Evolutionary conservation across 2,797 vertebrate species (phyloP), one percentile per base, ranked within the genome.

Genomic region (Coranthus polyacanthus): DNA sequence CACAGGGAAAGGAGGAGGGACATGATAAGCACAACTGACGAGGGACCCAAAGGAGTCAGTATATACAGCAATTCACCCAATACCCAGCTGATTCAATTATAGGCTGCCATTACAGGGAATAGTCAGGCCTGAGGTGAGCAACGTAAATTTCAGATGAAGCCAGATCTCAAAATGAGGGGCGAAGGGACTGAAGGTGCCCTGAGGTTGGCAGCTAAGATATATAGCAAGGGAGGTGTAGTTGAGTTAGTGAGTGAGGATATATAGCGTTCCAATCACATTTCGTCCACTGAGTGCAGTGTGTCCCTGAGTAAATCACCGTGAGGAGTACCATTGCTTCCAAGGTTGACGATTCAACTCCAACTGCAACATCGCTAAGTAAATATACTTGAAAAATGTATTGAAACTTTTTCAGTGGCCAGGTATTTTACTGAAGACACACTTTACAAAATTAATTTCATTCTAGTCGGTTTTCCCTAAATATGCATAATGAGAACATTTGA

Each of bases 61-160:
- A 72, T 77, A 77, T 43, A 82, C 63, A 69, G 69, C 59, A 71
- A 79, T 78, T 55, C 72, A 77, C 41, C 64, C 72, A 87, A 81
- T 81, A 72, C 73, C 70, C 61, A 60, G 26, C 67, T 82, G 82
- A 91, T 82, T 81, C 75, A 75, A 82, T 92, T 79, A 84, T 5
- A 79, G 59, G 42, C 55, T 3, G 13, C 57, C 67, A 82, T 83
- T 68, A 78, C 62, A 43, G 65, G 43, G 59, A 73, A 65, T 56
- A 57, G 65, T 72, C 63, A 63, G 49, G 68, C 81, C 80, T 17
- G 78, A 53, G 78, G 80, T 44, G 52, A 60, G 67, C 21, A 26
- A 61, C 46, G 13, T 69, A 70, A 68, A 80, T 87, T 73, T 76
- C 52, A 59, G 46, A 62, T 6, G 16, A 49, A 51, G 46, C 32